Evolutionary conservation across 2,888 invertebrate genomes (phyloP).

Genomic region (Poecilus cupreus): DNA sequence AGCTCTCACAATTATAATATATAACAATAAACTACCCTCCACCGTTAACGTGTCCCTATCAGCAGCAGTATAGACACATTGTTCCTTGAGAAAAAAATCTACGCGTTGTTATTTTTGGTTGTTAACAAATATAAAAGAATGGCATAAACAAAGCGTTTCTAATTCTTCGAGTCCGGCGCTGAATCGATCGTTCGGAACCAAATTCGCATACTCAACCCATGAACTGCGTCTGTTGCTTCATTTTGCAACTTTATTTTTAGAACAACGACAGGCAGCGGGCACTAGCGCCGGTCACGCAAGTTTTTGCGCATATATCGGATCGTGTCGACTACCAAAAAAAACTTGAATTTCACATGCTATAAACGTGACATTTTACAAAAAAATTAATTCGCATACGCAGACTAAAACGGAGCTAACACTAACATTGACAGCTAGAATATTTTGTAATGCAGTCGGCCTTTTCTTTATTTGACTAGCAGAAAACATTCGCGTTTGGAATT

Average conservation of each 20-base stretch:
- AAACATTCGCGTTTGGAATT: neutral
- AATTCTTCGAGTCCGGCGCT: neutral
- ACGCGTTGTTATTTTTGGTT: no score
- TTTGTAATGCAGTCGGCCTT: neutral
- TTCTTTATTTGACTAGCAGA: conserved; percentile 23
- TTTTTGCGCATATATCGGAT: conserved; percentile 45
- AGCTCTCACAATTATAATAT: no score
- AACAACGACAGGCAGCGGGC: conserved; percentile 19
- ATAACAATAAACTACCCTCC: no score
- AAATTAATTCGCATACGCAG: conserved; percentile 38
- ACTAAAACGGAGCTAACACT: neutral
- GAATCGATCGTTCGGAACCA: neutral
- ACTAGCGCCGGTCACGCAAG: conserved; percentile 47
- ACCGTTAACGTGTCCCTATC: no score
- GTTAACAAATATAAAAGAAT: no score
- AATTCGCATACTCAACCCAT: neutral
- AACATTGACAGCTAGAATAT: conserved; percentile 17
- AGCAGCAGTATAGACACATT: no score
- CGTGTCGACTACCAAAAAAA: conserved; percentile 42
- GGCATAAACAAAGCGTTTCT: neutral
- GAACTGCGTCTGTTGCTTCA: conserved; percentile 46
- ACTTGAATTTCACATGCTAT: conserved; percentile 53
- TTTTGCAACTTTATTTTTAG: conserved; percentile 54
- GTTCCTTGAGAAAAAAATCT: no score
- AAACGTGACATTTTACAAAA: conserved; percentile 57